These are phyloP conservation scores for Leptothorax acervorum DNA, from an alignment of 2,888 invertebrate species.

Conservation along the genomic window DNA sequence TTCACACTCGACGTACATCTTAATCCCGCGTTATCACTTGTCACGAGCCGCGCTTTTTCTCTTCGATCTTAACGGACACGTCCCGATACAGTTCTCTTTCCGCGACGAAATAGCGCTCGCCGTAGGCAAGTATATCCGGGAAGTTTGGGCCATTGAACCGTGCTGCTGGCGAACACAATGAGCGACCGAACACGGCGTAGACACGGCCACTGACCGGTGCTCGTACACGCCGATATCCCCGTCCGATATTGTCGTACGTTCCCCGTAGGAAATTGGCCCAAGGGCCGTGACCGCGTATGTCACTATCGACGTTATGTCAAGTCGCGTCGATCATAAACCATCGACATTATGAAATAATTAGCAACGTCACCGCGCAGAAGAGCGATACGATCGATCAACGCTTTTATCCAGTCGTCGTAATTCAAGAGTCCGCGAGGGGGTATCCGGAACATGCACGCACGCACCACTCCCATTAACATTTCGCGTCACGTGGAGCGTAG, in stretches of 20 bases:
- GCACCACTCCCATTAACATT: slow-evolving; percentile 68
- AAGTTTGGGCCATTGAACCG: slow-evolving; percentile 85
- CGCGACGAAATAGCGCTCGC: slow-evolving; percentile 72
- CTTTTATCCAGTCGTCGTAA: slow-evolving; percentile 27
- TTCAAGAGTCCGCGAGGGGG: slow-evolving; percentile 24
- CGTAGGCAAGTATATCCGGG: slow-evolving; percentile 83
- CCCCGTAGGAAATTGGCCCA: slow-evolving; percentile 65
- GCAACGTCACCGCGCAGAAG: not conserved
- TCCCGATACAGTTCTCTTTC: slow-evolving; percentile 59
- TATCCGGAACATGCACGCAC: slow-evolving; percentile 50
- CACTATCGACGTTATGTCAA: slow-evolving; percentile 23
- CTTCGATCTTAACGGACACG: not conserved
- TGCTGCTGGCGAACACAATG: slow-evolving; percentile 73
- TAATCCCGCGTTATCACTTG: not conserved
- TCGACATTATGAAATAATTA: slow-evolving; percentile 41
- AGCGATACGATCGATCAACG: slow-evolving; percentile 11
- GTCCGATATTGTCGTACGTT: slow-evolving; percentile 60
- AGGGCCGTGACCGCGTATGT: slow-evolving; percentile 45
- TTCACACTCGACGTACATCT: not conserved
- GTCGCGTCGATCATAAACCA: not conserved
- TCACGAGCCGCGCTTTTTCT: not conserved
- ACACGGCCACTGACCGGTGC: slow-evolving; percentile 50
- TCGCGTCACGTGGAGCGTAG: slow-evolving; percentile 59
- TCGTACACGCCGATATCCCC: slow-evolving; percentile 67
- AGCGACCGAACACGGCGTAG: slow-evolving; percentile 60